phyloP scores from a whole-genome alignment of 1,140 invertebrate species.

The Lerema accius region DNA sequence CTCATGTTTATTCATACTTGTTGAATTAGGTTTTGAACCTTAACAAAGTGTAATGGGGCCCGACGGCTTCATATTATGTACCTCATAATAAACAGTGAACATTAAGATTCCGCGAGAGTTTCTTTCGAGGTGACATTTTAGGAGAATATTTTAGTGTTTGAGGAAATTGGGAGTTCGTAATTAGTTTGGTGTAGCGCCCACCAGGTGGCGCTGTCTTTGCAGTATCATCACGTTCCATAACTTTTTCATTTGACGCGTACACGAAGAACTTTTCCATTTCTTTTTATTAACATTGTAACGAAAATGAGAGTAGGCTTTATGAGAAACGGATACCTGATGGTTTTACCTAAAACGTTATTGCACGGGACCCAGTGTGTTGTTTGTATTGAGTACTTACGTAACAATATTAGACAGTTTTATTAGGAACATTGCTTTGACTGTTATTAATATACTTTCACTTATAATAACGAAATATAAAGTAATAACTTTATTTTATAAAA shows the following conservation, averaged over 20 bases:
- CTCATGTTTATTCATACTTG: slow-evolving; percentile 28
- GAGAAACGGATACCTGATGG: slow-evolving; percentile 75
- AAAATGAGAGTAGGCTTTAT: slow-evolving; percentile 77
- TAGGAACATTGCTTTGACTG: slow-evolving; percentile 11
- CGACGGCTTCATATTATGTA: slow-evolving; percentile 30
- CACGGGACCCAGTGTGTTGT: slow-evolving; percentile 23
- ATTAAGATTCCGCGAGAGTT: slow-evolving; percentile 65
- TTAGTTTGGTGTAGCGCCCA: slow-evolving; percentile 69
- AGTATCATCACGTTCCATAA: slow-evolving; percentile 80
- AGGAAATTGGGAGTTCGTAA: slow-evolving; percentile 78
- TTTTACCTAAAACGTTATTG: slow-evolving; percentile 66
- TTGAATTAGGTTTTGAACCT: slow-evolving; percentile 23
- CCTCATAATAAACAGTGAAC: slow-evolving; percentile 37
- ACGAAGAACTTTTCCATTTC: slow-evolving; percentile 77
- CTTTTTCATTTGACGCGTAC: slow-evolving; percentile 79
- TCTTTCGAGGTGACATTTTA: slow-evolving; percentile 72
- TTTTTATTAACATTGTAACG: slow-evolving; percentile 80
- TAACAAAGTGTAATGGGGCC: slow-evolving; percentile 31
- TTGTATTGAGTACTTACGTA: slow-evolving; percentile 21
- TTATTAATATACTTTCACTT: not conserved
- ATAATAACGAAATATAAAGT: too few relatives aligned
- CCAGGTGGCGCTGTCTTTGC: slow-evolving; percentile 69
- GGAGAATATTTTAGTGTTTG: slow-evolving; percentile 80
- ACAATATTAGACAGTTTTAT: slow-evolving; percentile 24
- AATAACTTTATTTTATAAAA: too few relatives aligned